A percentile compares a stretch with the other conserved stretches of the same genome.
These are phyloP conservation scores for Chlorops oryzae DNA, from an alignment of 1,140 invertebrate species.

Conservation along the genomic window DNA sequence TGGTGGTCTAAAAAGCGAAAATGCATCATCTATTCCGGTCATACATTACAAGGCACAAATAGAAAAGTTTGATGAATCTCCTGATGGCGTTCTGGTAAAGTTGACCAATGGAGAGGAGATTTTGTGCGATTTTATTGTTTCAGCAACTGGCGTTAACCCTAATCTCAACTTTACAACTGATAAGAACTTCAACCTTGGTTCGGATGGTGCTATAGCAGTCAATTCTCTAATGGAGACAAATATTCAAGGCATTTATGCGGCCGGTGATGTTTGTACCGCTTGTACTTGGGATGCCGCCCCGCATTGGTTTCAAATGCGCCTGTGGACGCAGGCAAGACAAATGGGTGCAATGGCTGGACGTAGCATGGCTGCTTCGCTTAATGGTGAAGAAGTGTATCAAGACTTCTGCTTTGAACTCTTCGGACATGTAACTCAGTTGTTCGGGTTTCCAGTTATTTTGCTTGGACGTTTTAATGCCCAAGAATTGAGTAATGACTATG, in stretches of 20 bases:
- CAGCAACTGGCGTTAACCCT: slow-evolving; percentile 88
- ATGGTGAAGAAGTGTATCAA: slow-evolving; percentile 61
- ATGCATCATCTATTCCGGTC: slow-evolving; percentile 42
- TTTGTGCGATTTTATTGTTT: slow-evolving; percentile 88
- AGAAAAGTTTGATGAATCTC: slow-evolving; percentile 38
- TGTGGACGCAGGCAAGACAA: slow-evolving; percentile 97
- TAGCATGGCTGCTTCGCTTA: slow-evolving; percentile 69
- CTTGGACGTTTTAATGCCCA: slow-evolving; percentile 94
- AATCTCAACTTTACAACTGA: slow-evolving; percentile 56
- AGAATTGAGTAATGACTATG: slow-evolving; percentile 74
- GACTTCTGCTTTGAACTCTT: slow-evolving; percentile 98
- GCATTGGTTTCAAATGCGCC: slow-evolving; percentile 94
- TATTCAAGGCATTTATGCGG: slow-evolving; percentile 76
- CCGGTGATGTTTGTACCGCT: slow-evolving; percentile 86
- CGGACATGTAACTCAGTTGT: slow-evolving; percentile 91
- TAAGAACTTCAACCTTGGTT: slow-evolving; percentile 53
- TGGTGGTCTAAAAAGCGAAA: slow-evolving; percentile 51
- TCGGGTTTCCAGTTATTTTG: slow-evolving; percentile 90
- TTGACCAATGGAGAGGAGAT: slow-evolving; percentile 68
- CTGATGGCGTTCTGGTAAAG: slow-evolving; percentile 69
- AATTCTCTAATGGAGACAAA: slow-evolving; percentile 73
- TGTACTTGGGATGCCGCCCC: slow-evolving; percentile 67
- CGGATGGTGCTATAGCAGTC: slow-evolving; percentile 77
- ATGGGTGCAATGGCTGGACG: slow-evolving; percentile 94
- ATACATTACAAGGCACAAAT: slow-evolving; percentile 69